Evolutionary conservation across 1,140 invertebrate genomes (phyloP).

Genomic region (Drosophila mayri): DNA sequence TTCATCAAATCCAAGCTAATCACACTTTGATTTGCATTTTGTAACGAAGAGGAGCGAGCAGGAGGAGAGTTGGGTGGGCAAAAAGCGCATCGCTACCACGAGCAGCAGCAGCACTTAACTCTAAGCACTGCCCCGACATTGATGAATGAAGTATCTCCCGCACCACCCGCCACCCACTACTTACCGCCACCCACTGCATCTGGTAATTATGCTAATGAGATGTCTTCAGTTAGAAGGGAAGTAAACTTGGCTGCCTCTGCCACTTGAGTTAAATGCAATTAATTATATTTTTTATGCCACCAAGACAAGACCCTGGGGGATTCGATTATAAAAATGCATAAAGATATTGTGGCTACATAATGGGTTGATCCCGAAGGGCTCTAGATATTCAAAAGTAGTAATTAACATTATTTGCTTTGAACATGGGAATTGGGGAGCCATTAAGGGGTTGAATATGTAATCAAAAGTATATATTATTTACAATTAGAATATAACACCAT

Average conservation of each 20-base stretch:
- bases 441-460: conserved; percentile 6
- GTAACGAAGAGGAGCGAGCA: conserved; percentile 52
- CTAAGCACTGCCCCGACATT: conserved; percentile 72
- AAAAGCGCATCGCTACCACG: conserved; percentile 67
- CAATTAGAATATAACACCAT: neutral
- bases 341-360: conserved; percentile 13
- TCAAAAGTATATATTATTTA: neutral
- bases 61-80: conserved; percentile 40
- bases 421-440: too few species aligned
- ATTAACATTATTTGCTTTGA: too few species aligned
- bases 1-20: conserved; percentile 81
- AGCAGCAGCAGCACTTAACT: conserved; percentile 68
- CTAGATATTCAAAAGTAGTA: neutral
- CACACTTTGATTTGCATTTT: conserved; percentile 83
- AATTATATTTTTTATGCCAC: conserved; percentile 76
- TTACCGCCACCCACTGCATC: conserved; percentile 27
- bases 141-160: conserved; percentile 66
- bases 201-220: conserved; percentile 83
- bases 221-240: conserved; percentile 64
- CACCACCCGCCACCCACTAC: conserved; percentile 6
- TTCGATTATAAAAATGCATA: conserved; percentile 30
- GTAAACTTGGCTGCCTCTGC: conserved; percentile 69
- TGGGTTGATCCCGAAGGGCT: neutral
- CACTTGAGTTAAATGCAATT: conserved; percentile 79
- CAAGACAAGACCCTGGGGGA: conserved; percentile 32